Evolutionary conservation across 2,888 invertebrate genomes (phyloP), one percentile per base, ranked within the genome.

Genomic region (Fabriciana adippe): DNA sequence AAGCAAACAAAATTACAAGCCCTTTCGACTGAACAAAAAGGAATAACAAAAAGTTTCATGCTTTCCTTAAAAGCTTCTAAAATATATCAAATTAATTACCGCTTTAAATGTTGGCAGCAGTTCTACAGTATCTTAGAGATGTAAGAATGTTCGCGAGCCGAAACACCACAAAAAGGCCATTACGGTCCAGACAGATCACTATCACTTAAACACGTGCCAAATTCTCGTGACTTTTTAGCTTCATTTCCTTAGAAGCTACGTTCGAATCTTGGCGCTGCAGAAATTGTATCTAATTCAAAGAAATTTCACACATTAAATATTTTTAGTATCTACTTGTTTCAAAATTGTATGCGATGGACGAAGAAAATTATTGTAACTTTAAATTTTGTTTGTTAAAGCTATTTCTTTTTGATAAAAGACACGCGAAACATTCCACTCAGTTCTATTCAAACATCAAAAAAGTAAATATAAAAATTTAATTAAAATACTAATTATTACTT

Each of bases 201-300:
- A 72, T 72, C 71, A 67, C 69, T 67, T 57, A 55, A 71, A 68
- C 69, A 74, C 73, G 73, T 72, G 75, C 74, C 75, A 75, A 75
- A 74, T 75, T 73, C 71, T 72, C 68, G 72, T 66, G 72, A 72
- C 72, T 73, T 73, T 75, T 74, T 74, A 74, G 71, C 72, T 75
- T 74, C 66, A 74, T 74, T 74, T 74, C 72, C 72, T 60, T 53
- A 61, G 57, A 72, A 26, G 26, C 3, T 3, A 64, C 65, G 61
- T 64, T 69, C 53, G 65, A 60, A 16, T 69, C 67, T 72, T 70
- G 68, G 68, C 66, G 68, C 21, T 55, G 15, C n/a, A 55, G 15
- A 55, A 31, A 55, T 35, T 35, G 35, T 35, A 35, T 35, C 35
- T 41, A 41, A 41, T 41, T 41, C 35, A 41, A 41, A 41, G 35